phyloP scores from a whole-genome alignment of 2,888 invertebrate genomes.

The Ectemnius lituratus region DNA sequence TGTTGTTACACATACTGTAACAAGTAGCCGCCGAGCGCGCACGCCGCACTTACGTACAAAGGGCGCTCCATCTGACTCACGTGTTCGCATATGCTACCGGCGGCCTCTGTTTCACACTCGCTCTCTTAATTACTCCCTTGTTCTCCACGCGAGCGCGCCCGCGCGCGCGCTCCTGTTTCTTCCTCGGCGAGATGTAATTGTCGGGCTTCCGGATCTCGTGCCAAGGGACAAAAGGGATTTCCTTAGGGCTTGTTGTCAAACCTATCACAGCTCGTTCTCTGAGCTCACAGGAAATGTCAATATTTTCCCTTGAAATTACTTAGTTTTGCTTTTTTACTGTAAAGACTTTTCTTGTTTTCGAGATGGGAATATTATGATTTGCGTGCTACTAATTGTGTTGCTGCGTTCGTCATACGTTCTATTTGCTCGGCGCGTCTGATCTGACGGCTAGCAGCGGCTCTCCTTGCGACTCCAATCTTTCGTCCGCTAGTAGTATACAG shows the following conservation, averaged over 20 bases:
- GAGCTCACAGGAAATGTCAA: background rate
- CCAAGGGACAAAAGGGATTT: background rate
- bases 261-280: background rate
- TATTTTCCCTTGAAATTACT: no score
- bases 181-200: background rate
- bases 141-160: constrained; percentile 9
- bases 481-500: constrained; percentile 24
- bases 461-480: constrained; percentile 9
- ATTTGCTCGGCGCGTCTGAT: no score
- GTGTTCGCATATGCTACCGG: constrained; percentile 63
- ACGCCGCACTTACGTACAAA: constrained; percentile 63
- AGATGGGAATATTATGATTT: background rate
- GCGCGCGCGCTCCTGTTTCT: constrained; percentile 17
- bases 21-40: constrained; percentile 59
- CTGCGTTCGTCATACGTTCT: no score
- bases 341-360: background rate
- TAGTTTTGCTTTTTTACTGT: constrained; percentile 6
- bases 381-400: constrained; percentile 6
- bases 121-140: constrained; percentile 19
- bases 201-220: background rate
- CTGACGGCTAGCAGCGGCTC: no score
- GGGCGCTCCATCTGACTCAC: constrained; percentile 69
- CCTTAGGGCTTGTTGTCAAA: no score
- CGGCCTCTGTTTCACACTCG: constrained; percentile 26
- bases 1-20: constrained; percentile 60